phyloP scores from a whole-genome alignment of 1,140 invertebrate genomes.

The Cataglyphis hispanica region DNA sequence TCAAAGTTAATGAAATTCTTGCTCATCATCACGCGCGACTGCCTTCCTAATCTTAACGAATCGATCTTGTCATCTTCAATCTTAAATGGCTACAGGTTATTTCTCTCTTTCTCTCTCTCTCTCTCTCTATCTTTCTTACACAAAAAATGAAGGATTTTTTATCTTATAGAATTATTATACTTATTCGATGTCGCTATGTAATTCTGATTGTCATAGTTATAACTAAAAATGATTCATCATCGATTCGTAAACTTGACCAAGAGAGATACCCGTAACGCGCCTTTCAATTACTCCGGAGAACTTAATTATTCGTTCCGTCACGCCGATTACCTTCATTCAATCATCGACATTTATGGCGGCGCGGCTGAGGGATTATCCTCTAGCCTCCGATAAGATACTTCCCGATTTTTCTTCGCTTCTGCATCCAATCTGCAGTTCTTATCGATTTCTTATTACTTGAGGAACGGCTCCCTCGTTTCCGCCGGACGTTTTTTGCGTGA shows the following conservation, averaged over 20 bases:
- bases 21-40: background rate
- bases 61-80: background rate
- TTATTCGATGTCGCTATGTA: background rate
- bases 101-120: background rate
- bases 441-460: slow-evolving; percentile 74
- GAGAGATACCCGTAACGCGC: slow-evolving; percentile 16
- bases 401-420: slow-evolving; percentile 62
- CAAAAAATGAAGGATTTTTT: too few species aligned
- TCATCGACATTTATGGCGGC: slow-evolving; percentile 33
- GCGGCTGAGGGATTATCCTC: slow-evolving; percentile 47
- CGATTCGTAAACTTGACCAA: slow-evolving; percentile 12
- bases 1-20: slow-evolving; percentile 10
- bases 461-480: slow-evolving; percentile 12
- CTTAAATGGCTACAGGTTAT: background rate
- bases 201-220: background rate
- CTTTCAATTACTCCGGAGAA: slow-evolving; percentile 45
- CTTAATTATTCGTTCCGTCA: slow-evolving; percentile 50
- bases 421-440: slow-evolving; percentile 63
- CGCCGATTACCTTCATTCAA: slow-evolving; percentile 46
- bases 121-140: background rate
- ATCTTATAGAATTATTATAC: background rate
- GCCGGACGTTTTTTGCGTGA: slow-evolving; percentile 55
- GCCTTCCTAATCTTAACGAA: background rate
- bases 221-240: background rate
- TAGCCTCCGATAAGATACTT: slow-evolving; percentile 60